These are phyloP conservation scores for Sicus ferrugineus DNA, from an alignment of 2,888 invertebrate genomes.

Conservation along the genomic window DNA sequence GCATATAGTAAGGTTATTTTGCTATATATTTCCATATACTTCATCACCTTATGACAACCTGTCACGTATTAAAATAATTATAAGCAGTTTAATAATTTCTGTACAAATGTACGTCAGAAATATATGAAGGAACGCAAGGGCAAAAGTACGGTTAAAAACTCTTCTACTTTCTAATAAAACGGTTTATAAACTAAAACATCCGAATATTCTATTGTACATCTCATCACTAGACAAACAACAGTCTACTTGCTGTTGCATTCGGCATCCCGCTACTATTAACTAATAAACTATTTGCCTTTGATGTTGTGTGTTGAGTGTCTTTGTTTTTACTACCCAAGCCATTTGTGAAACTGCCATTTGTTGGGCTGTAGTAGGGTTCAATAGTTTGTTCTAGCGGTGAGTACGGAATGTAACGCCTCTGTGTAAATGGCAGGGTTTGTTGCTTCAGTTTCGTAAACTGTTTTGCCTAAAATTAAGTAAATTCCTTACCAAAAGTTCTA, in stretches of 20 bases:
- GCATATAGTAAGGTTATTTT: no score
- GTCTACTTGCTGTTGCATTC: slow-evolving; percentile 54
- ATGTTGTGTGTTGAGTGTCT: slow-evolving; percentile 41
- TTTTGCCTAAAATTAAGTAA: slow-evolving; percentile 69
- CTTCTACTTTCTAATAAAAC: no score
- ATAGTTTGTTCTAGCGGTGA: slow-evolving; percentile 51
- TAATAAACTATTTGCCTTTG: slow-evolving; percentile 57
- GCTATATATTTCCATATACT: no score
- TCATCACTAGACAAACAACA: slow-evolving; percentile 59
- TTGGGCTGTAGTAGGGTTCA: slow-evolving; percentile 54
- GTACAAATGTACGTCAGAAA: no score
- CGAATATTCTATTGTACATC: neutral
- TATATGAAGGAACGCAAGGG: no score
- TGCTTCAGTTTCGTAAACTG: slow-evolving; percentile 72
- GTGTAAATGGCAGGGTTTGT: slow-evolving; percentile 68
- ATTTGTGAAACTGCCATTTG: slow-evolving; percentile 46
- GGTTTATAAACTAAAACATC: no score
- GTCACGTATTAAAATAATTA: no score
- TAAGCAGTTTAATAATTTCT: no score
- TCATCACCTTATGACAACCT: no score
- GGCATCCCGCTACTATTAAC: slow-evolving; percentile 56
- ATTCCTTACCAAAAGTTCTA: neutral
- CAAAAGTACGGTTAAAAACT: no score
- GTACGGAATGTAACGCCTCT: slow-evolving; percentile 62
- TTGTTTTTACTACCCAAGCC: slow-evolving; percentile 36